phyloP scores from a whole-genome alignment of 2,113 vertebrate species.

The Zootoca vivipara region DNA sequence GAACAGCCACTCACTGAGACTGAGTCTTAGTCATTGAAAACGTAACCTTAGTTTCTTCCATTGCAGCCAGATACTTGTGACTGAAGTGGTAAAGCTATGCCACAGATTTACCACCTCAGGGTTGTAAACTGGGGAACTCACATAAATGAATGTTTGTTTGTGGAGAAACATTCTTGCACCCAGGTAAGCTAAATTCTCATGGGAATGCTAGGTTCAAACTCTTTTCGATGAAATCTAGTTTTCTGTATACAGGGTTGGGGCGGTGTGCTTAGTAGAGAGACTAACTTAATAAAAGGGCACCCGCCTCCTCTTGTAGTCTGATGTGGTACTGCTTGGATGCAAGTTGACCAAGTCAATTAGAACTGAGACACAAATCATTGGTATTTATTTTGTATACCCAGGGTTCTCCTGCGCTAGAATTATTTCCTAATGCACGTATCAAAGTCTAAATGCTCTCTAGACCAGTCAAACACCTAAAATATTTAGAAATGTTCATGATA shows the following conservation, averaged over 20 bases:
- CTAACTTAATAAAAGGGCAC: background rate
- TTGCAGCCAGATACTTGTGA: conserved; percentile 50
- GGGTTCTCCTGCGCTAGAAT: conserved; percentile 31
- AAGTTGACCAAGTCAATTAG: background rate
- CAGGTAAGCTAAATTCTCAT: background rate
- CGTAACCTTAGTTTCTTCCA: conserved; percentile 58
- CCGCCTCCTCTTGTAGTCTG: background rate
- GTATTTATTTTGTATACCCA: conserved; percentile 36
- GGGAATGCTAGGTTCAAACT: background rate
- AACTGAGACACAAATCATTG: background rate
- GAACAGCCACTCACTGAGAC: conserved; percentile 70
- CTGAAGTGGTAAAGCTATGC: background rate
- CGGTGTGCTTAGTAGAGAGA: background rate
- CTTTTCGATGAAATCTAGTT: background rate
- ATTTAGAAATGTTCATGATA: conserved; percentile 44
- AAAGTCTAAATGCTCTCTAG: conserved; percentile 44
- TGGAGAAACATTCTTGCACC: background rate
- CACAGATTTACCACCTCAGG: background rate
- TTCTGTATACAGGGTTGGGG: background rate
- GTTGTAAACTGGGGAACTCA: background rate
- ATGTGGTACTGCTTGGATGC: background rate
- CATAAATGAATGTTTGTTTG: background rate
- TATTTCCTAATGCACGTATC: conserved; percentile 52
- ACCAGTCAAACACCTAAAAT: conserved; percentile 45
- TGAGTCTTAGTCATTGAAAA: conserved; percentile 61